Conservation (phyloP, 1,140 invertebrate genomes). For the Ditylenchus dipsaci region DNA sequence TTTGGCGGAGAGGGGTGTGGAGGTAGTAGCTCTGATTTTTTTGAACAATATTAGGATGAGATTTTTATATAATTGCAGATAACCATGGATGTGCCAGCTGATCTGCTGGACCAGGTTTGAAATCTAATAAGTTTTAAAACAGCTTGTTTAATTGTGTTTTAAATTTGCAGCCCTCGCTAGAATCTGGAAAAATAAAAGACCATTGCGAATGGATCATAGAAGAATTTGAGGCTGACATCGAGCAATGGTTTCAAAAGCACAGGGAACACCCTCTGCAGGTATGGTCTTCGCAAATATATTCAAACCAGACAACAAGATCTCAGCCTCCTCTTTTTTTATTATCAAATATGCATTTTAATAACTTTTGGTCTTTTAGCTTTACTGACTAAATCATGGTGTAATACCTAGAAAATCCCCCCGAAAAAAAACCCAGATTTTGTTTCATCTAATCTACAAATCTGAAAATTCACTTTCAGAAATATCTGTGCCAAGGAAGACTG, state of each 20-base stretch:
- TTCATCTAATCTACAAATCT: background rate
- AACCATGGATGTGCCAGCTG: background rate
- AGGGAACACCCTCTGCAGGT: too few species aligned
- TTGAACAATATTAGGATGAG: background rate
- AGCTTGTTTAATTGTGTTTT: too few species aligned
- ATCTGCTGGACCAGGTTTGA: slow-evolving; percentile 35
- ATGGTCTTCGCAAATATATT: too few species aligned
- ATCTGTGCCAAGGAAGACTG: background rate
- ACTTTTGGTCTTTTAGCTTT: too few species aligned
- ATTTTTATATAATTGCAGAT: background rate
- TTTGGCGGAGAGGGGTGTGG: slow-evolving; percentile 21
- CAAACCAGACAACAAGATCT: too few species aligned
- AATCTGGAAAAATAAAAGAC: slow-evolving; percentile 30
- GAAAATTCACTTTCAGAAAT: background rate
- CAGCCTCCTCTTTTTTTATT: too few species aligned
- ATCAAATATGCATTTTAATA: too few species aligned
- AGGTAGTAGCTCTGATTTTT: too few species aligned
- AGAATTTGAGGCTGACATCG: slow-evolving; percentile 42
- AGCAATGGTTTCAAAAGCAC: slow-evolving; percentile 37
- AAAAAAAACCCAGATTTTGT: too few species aligned
- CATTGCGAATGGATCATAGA: slow-evolving; percentile 48
- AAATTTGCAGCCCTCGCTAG: slow-evolving; percentile 41
- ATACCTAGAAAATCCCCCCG: too few species aligned
- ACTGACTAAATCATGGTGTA: too few species aligned
- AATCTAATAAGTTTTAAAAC: too few species aligned